phyloP scores from a whole-genome alignment of 2,888 invertebrate genomes.

The Hyppa rectilinea region DNA sequence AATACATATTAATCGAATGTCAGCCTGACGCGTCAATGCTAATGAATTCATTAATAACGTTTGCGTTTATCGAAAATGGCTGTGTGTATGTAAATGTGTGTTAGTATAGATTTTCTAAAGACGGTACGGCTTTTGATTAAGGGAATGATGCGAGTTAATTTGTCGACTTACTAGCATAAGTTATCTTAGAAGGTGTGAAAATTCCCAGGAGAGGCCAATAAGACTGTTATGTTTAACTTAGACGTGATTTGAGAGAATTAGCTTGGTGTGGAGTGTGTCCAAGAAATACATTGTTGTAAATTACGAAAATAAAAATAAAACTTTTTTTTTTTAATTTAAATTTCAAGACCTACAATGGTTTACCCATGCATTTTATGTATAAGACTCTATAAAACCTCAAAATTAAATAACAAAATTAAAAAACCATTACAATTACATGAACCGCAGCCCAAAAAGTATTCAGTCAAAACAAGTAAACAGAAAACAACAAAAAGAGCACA shows the following conservation, averaged over 20 bases:
- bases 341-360: neutral
- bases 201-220: neutral
- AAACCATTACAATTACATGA: conserved; percentile 35
- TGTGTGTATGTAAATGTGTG: conserved; percentile 26
- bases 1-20: conserved; percentile 63
- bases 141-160: conserved; percentile 4
- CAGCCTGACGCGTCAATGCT: conserved; percentile 71
- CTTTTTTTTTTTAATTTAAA: neutral
- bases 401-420: conserved; percentile 47
- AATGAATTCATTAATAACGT: conserved; percentile 78
- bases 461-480: conserved; percentile 66
- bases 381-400: neutral
- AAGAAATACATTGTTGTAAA: neutral
- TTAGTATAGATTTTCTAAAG: neutral
- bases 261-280: neutral
- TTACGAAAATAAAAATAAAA: neutral
- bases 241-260: neutral
- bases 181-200: conserved; percentile 7
- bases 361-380: neutral
- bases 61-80: conserved; percentile 60
- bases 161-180: neutral
- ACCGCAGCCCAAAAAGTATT: conserved; percentile 56
- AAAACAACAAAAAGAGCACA: conserved; percentile 71
- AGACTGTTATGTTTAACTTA: neutral
- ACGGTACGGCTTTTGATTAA: neutral